phyloP scores from a whole-genome alignment of 2,888 invertebrate genomes.

The Drosophila meridiana region DNA sequence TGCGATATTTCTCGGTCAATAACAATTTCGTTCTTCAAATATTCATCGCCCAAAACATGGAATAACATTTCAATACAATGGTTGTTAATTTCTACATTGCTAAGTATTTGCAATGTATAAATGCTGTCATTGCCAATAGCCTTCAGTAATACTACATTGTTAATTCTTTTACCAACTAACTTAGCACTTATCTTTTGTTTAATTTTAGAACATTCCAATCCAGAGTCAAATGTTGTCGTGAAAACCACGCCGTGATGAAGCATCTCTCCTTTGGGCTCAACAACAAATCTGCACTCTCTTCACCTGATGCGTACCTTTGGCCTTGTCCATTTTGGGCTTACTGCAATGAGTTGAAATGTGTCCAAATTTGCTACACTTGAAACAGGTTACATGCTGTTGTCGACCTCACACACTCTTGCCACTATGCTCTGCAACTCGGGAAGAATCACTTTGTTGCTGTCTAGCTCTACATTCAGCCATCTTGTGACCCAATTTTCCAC shows the following conservation, averaged over 20 bases:
- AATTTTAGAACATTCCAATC: background rate
- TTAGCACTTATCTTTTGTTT: background rate
- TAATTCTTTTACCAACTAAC: slow-evolving; percentile 1
- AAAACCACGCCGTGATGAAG: background rate
- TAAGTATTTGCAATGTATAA: background rate
- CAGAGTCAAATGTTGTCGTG: background rate
- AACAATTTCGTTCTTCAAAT: background rate
- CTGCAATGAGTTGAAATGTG: background rate
- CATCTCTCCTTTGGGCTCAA: background rate
- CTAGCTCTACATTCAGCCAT: background rate
- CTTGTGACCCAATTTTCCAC: background rate
- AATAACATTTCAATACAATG: background rate
- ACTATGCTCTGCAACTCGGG: background rate
- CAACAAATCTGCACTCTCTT: background rate
- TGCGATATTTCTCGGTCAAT: background rate
- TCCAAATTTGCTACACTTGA: background rate
- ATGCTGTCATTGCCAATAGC: background rate
- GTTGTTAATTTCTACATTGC: background rate
- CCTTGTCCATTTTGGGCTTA: background rate
- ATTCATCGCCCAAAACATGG: background rate
- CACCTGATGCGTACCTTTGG: background rate
- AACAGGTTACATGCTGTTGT: background rate
- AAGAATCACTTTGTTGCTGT: background rate
- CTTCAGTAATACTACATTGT: background rate
- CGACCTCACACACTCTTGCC: background rate